Conservation (phyloP, 1,140 invertebrate species). For the Drosophila nigromelanica region DNA sequence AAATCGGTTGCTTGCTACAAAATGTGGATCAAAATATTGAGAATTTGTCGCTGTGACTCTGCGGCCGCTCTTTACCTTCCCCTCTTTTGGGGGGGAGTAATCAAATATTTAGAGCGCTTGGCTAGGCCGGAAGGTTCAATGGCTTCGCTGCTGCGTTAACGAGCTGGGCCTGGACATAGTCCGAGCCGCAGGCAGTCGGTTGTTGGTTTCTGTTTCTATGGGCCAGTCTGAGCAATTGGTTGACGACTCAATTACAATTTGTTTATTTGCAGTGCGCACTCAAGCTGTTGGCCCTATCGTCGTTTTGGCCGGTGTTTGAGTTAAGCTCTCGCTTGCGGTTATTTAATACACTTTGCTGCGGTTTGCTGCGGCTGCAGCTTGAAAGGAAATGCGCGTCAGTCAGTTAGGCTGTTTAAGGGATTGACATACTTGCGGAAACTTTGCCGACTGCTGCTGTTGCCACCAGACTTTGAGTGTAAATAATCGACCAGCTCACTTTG, state of each 20-base stretch:
- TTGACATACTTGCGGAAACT: slow-evolving; percentile 56
- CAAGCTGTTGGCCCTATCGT: slow-evolving; percentile 42
- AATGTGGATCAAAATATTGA: slow-evolving; percentile 31
- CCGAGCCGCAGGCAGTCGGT: not conserved
- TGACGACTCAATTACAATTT: slow-evolving; percentile 73
- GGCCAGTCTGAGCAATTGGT: slow-evolving; percentile 19
- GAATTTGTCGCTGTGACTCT: not conserved
- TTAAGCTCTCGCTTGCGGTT: slow-evolving; percentile 76
- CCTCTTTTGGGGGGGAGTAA: not conserved
- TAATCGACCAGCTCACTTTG: slow-evolving; percentile 67
- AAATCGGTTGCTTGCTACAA: slow-evolving; percentile 3
- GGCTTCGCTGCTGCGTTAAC: slow-evolving; percentile 42
- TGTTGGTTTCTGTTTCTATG: slow-evolving; percentile 5
- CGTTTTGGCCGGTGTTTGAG: slow-evolving; percentile 54
- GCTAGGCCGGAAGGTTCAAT: slow-evolving; percentile 4
- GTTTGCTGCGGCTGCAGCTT: slow-evolving; percentile 41
- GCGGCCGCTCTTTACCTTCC: slow-evolving; percentile 5
- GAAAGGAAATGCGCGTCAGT: slow-evolving; percentile 38
- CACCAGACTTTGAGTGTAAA: slow-evolving; percentile 57
- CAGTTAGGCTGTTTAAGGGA: slow-evolving; percentile 10
- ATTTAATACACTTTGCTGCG: slow-evolving; percentile 74
- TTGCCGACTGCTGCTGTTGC: not conserved
- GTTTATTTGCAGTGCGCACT: slow-evolving; percentile 37
- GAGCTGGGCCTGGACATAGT: slow-evolving; percentile 25
- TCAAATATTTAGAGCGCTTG: slow-evolving; percentile 13